Evolutionary conservation across 2,113 vertebrate species (phyloP).

Genomic region (Mormyrus lacerda): DNA sequence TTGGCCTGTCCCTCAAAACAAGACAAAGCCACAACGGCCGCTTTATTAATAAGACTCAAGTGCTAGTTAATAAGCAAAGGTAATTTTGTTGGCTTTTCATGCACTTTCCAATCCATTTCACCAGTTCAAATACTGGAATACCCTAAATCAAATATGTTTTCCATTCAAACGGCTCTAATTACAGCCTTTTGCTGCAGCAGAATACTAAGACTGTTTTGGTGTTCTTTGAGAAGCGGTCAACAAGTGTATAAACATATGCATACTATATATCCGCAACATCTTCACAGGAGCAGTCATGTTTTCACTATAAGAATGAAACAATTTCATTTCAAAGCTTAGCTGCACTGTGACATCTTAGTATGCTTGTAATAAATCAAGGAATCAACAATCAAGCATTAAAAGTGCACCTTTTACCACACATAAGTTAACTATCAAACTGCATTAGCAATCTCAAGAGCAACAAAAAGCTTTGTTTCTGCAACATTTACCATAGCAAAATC

Average conservation of each 20-base stretch:
- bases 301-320: not conserved
- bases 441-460: not conserved
- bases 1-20: not conserved
- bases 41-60: no score
- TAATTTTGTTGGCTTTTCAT: conserved; percentile 8
- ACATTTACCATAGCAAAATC: not conserved
- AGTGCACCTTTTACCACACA: not conserved
- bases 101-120: not conserved
- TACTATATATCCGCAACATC: no score
- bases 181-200: not conserved
- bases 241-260: not conserved
- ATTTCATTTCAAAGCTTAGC: not conserved
- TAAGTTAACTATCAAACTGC: not conserved
- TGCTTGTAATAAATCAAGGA: not conserved
- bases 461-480: not conserved
- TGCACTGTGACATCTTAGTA: not conserved
- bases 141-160: not conserved
- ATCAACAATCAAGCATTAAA: not conserved
- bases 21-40: not conserved
- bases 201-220: not conserved
- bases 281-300: not conserved
- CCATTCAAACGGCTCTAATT: not conserved
- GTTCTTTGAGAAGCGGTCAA: not conserved
- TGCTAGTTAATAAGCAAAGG: conserved; percentile 35
- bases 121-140: not conserved